These are phyloP conservation scores for Geothlypis trichas DNA, from an alignment of 2,113 vertebrate genomes.

Conservation along the genomic window DNA sequence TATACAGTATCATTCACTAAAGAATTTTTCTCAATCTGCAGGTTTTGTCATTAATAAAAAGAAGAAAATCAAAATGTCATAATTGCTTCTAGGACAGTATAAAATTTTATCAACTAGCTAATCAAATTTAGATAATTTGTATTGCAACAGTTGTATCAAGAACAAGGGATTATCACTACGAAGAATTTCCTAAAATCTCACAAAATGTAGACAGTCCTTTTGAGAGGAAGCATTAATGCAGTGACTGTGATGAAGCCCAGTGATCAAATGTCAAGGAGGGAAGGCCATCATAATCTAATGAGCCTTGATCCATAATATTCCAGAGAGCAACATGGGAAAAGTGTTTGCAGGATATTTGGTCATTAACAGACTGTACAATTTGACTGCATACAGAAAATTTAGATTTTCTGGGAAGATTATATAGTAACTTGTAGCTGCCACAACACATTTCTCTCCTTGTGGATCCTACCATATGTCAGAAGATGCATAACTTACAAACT, in stretches of 20 bases:
- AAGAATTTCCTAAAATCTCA: neutral
- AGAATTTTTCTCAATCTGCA: neutral
- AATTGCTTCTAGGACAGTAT: neutral
- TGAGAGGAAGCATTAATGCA: neutral
- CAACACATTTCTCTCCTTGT: neutral
- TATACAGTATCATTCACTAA: neutral
- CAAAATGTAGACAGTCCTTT: neutral
- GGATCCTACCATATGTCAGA: neutral
- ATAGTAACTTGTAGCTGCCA: neutral
- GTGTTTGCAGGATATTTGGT: neutral
- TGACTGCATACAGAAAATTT: neutral
- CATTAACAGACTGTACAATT: neutral
- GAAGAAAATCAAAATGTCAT: neutral
- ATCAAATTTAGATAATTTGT: neutral
- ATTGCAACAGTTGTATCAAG: neutral
- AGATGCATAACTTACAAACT: neutral
- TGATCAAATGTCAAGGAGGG: neutral
- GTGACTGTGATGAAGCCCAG: neutral
- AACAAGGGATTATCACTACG: neutral
- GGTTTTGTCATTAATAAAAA: neutral
- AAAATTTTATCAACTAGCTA: neutral
- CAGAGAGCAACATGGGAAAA: neutral
- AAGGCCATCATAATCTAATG: neutral
- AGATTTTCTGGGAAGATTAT: neutral
- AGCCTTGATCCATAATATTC: neutral